Base-by-base conservation (phyloP, 1,140 invertebrate species). In the Globodera ellingtonae region DNA sequence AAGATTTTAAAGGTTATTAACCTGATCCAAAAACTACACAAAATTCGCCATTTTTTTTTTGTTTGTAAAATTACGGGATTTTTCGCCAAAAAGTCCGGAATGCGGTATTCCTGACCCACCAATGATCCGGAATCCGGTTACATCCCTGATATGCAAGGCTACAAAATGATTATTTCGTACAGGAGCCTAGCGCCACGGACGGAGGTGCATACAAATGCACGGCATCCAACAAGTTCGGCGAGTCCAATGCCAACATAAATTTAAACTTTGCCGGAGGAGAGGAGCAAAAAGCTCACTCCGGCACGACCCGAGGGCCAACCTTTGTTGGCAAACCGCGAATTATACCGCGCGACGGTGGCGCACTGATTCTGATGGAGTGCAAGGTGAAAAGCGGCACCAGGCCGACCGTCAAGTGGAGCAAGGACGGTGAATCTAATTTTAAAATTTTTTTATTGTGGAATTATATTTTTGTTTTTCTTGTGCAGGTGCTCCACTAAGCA, bases 221-320 rank as follows among this genome's bases (percentile, higher is more conserved):
- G 91, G 97, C 97, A 80, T 94, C 96, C 91, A 99, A 99, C 93
- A 93, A 94, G 90, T 94, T 94, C 90, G 97, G 97, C 90, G 97
- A 99, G 92, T 97, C 95, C 91, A 99, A 98, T 92, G 97, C 97
- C 84, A 99, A 98, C 92, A 98, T 99, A 91, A 95, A 96, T 85
- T 93, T 99, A 85, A 99, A 99, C 91, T 98, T 98, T 92, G 94
- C 96, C 95, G 95, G 95, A 0, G 52, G 59, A 5, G 75, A 76
- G 47, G 75, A 76, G n/a, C 35, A 70, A 47, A 90, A 94, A 94
- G 91, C 94, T 59, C 85, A n/a, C 66, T 89, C 90, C 93, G 71
- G 75, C 35, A 93, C 83, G 94, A 93, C 86, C 94, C 81, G 94
- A 85, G 94, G 95, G 81, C 97, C 97, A 72, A 95, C 94, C 69